phyloP scores from a whole-genome alignment of 1,140 invertebrate genomes.

The Mesaphorura yosii region DNA sequence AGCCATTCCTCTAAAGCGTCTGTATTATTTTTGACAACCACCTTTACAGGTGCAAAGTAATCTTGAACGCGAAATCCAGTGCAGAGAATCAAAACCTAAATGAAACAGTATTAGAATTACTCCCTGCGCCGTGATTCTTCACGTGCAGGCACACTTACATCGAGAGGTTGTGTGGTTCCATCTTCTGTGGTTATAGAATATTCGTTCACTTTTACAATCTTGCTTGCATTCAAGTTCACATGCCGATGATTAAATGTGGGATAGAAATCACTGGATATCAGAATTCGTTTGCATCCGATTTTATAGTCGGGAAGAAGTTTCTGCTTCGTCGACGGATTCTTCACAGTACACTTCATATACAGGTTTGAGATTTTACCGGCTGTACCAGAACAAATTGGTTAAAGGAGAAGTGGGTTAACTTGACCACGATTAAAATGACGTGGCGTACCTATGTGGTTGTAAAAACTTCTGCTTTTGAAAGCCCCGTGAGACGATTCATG shows the following conservation, averaged over 20 bases:
- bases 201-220: slow-evolving; percentile 3
- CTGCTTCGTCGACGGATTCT: not conserved
- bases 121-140: not conserved
- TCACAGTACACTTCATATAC: not conserved
- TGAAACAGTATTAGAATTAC: not conserved
- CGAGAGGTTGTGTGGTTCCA: slow-evolving; percentile 1
- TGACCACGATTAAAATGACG: not conserved
- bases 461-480: not conserved
- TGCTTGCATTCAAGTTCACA: slow-evolving; percentile 3
- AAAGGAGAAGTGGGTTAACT: not conserved
- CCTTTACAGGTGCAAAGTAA: slow-evolving; percentile 17
- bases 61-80: slow-evolving; percentile 21
- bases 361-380: not conserved
- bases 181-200: slow-evolving; percentile 4
- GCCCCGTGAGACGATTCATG: not conserved
- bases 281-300: slow-evolving; percentile 12
- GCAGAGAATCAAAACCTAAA: slow-evolving; percentile 19
- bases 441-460: too few species aligned
- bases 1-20: slow-evolving; percentile 11
- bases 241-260: not conserved
- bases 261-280: slow-evolving; percentile 6
- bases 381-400: not conserved
- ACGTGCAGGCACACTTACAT: slow-evolving; percentile 2
- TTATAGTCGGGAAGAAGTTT: slow-evolving; percentile 3
- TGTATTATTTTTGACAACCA: slow-evolving; percentile 2